Percentiles rank a stretch among this genome's conserved stretches.
Evolutionary conservation across 2,888 invertebrate genomes (phyloP).

Genomic region (Anticlea derivata): DNA sequence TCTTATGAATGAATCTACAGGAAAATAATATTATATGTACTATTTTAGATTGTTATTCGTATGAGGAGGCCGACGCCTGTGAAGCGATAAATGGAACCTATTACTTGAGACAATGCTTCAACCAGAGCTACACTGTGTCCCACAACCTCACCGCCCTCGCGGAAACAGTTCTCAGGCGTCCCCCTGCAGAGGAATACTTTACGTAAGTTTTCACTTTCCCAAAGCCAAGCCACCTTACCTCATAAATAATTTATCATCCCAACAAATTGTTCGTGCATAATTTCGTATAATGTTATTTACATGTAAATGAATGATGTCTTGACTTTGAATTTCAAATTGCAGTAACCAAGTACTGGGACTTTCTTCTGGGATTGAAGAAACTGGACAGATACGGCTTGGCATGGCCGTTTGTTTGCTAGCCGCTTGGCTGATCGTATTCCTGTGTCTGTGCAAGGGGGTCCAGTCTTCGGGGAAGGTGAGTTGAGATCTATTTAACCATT

Average conservation of each 20-base stretch:
- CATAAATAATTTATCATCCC: conserved; percentile 19
- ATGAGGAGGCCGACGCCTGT: conserved; percentile 86
- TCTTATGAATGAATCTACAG: no score
- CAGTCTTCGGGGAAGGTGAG: conserved; percentile 89
- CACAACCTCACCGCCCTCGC: conserved; percentile 83
- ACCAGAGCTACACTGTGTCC: conserved; percentile 79
- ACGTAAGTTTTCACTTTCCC: conserved; percentile 71
- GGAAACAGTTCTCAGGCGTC: conserved; percentile 82
- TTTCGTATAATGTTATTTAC: conserved; percentile 16
- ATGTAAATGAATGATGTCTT: conserved; percentile 11
- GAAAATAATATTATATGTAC: background rate
- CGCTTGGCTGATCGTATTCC: conserved; percentile 91
- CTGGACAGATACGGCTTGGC: conserved; percentile 86
- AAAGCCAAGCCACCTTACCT: conserved; percentile 6
- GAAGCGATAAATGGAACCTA: conserved; percentile 85
- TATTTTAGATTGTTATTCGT: conserved; percentile 86
- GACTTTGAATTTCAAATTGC: conserved; percentile 39
- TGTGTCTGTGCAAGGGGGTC: conserved; percentile 91
- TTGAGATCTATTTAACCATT: conserved; percentile 4
- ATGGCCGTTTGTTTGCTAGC: conserved; percentile 89
- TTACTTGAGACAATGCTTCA: conserved; percentile 85
- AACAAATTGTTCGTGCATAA: conserved; percentile 20
- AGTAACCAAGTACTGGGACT: conserved; percentile 87
- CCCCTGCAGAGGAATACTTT: conserved; percentile 90
- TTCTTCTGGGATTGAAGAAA: conserved; percentile 89